Conservation (phyloP, 2,888 invertebrate species). For the Polyommatus icarus region DNA sequence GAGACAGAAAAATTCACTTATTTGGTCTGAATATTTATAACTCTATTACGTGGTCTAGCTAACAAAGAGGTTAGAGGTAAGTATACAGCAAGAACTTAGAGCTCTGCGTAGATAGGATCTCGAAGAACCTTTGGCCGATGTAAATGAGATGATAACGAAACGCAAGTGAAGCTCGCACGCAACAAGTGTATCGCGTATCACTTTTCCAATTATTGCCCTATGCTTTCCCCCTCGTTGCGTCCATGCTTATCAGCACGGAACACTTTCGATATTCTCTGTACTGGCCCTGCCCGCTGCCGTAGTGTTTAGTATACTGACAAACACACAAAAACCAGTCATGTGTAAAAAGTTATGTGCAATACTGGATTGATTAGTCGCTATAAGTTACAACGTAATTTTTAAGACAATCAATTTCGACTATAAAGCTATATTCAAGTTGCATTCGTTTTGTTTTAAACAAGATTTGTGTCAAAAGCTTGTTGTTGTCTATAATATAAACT, state of each 20-base stretch:
- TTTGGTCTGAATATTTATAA: too few relatives aligned
- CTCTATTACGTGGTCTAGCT: too few relatives aligned
- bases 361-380: neutral
- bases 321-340: neutral
- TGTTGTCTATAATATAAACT: neutral
- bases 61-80: too few relatives aligned
- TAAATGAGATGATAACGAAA: constrained; percentile 30
- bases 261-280: constrained; percentile 51
- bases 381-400: neutral
- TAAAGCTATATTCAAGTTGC: neutral
- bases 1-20: too few relatives aligned
- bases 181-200: constrained; percentile 39
- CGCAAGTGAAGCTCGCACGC: constrained; percentile 35
- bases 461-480: neutral
- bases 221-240: constrained; percentile 52
- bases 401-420: neutral
- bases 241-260: constrained; percentile 55
- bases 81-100: neutral
- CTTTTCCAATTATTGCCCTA: constrained; percentile 50
- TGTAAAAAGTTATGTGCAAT: constrained; percentile 3
- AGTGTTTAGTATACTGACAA: neutral
- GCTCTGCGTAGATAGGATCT: neutral
- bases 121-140: neutral
- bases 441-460: neutral
- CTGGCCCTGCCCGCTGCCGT: constrained; percentile 8